Evolutionary conservation across 2,113 vertebrate genomes (phyloP).

Genomic region (Apodemus speciosus): DNA sequence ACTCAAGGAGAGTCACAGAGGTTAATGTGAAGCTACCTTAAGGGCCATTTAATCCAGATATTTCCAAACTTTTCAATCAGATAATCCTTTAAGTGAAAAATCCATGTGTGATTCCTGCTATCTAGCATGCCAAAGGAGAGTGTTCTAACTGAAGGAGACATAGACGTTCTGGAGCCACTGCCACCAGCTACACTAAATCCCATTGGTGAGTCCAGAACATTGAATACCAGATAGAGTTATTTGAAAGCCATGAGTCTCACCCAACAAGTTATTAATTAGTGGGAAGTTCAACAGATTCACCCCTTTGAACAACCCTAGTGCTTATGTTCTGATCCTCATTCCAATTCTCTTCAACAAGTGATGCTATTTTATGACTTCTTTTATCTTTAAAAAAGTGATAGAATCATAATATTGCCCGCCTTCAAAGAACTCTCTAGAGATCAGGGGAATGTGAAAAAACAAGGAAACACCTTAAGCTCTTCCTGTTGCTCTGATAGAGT

Average conservation of each 20-base stretch:
- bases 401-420: not conserved
- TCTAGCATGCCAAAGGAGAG: not conserved
- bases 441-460: not conserved
- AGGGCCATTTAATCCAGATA: not conserved
- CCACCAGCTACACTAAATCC: not conserved
- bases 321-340: accelerated
- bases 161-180: not conserved
- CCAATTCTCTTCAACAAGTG: not conserved
- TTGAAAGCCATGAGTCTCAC: not conserved
- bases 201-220: not conserved
- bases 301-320: not conserved
- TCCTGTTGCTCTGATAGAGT: not conserved
- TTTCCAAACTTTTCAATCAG: not conserved
- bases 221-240: not conserved
- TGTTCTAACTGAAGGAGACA: not conserved
- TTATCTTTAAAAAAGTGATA: not conserved
- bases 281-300: not conserved
- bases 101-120: not conserved
- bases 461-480: not conserved
- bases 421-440: not conserved
- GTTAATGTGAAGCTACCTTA: not conserved
- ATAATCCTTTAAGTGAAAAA: conserved; percentile 31
- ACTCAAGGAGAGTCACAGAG: not conserved
- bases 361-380: conserved; percentile 21
- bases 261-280: not conserved